Percentiles rank a stretch among this genome's conserved stretches.
Evolutionary conservation across 2,888 invertebrate genomes (phyloP).

Genomic region (Synergus umbraculus): DNA sequence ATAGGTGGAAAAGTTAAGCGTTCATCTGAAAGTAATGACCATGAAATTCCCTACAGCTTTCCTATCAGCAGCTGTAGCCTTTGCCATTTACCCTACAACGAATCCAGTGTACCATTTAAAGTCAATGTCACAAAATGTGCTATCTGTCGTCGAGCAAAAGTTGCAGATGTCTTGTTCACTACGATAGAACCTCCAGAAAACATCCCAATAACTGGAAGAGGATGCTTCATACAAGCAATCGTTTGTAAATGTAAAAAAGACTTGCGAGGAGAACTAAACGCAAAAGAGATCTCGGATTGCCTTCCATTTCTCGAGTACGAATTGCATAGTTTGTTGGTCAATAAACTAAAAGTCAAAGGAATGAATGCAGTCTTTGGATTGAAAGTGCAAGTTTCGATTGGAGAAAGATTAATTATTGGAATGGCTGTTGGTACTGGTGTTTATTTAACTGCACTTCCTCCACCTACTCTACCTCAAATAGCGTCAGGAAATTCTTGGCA

Average conservation of each 20-base stretch:
- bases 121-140: conserved; percentile 86
- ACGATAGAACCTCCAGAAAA: conserved; percentile 91
- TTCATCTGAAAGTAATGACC: conserved; percentile 71
- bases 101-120: conserved; percentile 85
- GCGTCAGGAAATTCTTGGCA: conserved; percentile 83
- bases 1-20: conserved; percentile 58
- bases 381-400: conserved; percentile 85
- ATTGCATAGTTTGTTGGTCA: conserved; percentile 92
- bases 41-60: conserved; percentile 74
- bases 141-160: conserved; percentile 86
- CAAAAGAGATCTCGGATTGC: conserved; percentile 96
- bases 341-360: conserved; percentile 94
- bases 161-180: conserved; percentile 93
- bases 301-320: conserved; percentile 98
- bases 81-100: conserved; percentile 92
- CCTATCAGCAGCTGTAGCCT: conserved; percentile 77
- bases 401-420: conserved; percentile 92
- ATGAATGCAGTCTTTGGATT: conserved; percentile 97
- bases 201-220: conserved; percentile 85
- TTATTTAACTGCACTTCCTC: conserved; percentile 87
- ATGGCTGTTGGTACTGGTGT: conserved; percentile 94
- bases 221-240: conserved; percentile 85
- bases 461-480: conserved; percentile 86
- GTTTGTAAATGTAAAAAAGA: conserved; percentile 89
- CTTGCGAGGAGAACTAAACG: conserved; percentile 89